These are phyloP conservation scores for Melikaiella ostensackeni DNA, from an alignment of 2,888 invertebrate species.

Conservation along the genomic window DNA sequence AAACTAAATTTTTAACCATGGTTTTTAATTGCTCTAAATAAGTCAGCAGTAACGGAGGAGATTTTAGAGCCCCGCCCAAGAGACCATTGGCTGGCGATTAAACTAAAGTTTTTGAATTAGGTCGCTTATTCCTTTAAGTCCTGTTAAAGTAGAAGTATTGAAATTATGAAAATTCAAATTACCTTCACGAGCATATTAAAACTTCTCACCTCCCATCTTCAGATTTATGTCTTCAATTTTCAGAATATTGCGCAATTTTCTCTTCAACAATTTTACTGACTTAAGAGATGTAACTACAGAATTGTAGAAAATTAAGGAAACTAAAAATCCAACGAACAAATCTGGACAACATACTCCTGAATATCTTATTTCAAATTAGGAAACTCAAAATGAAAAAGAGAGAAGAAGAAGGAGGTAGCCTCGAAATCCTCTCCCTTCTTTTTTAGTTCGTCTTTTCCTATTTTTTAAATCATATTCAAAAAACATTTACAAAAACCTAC, in stretches of 20 bases:
- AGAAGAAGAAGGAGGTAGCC: too few relatives aligned
- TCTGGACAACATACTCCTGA: too few relatives aligned
- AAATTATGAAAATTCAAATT: conserved; percentile 23
- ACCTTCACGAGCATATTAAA: conserved; percentile 17
- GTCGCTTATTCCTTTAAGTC: conserved; percentile 30
- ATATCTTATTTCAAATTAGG: too few relatives aligned
- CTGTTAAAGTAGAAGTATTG: conserved; percentile 3
- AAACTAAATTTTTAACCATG: conserved; percentile 5
- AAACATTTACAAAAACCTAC: too few relatives aligned
- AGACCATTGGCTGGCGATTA: conserved; percentile 31
- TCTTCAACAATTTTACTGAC: too few relatives aligned
- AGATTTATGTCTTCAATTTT: neutral
- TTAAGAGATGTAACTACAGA: too few relatives aligned
- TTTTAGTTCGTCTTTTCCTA: too few relatives aligned
- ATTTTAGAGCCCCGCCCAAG: neutral
- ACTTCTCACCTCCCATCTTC: neutral
- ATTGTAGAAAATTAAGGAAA: too few relatives aligned
- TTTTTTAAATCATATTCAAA: too few relatives aligned
- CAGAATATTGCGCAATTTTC: neutral
- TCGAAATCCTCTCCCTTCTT: too few relatives aligned
- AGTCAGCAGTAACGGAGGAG: conserved; percentile 5
- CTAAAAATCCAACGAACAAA: too few relatives aligned
- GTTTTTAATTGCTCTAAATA: conserved; percentile 21
- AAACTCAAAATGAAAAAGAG: too few relatives aligned
- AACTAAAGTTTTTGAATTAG: conserved; percentile 24